Conservation (phyloP, 1,140 invertebrate species). For the Sycophaga agraensis region DNA sequence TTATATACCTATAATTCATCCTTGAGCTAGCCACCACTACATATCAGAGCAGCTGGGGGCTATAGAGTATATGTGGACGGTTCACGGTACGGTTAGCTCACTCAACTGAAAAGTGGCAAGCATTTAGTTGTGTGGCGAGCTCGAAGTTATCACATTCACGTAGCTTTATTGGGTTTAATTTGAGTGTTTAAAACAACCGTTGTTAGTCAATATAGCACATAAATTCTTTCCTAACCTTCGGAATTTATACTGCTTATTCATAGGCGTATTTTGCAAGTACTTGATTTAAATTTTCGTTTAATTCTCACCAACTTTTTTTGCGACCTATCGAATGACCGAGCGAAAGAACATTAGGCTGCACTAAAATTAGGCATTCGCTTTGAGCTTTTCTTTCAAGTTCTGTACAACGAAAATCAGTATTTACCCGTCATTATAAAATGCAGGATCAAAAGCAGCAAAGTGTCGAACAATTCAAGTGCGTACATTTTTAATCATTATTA, state of each 20-base stretch:
- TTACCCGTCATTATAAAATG: conserved; percentile 4
- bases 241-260: no score
- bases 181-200: no score
- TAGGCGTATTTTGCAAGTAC: no score
- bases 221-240: no score
- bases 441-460: background rate
- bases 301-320: no score
- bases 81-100: no score
- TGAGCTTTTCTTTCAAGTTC: conserved; percentile 6
- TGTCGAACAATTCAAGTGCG: conserved; percentile 22
- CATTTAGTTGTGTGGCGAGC: background rate
- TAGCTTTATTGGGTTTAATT: background rate
- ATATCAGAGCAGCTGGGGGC: background rate
- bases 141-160: background rate
- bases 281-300: no score
- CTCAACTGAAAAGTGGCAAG: no score
- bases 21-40: background rate
- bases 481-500: conserved; percentile 9
- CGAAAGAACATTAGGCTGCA: background rate
- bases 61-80: background rate
- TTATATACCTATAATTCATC: no score
- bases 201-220: no score
- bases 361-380: conserved; percentile 1
- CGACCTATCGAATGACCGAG: background rate
- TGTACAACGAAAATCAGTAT: background rate